A percentile compares a stretch with the other conserved stretches of the same genome.
Evolutionary conservation across 2,888 invertebrate genomes (phyloP).

Genomic region (Nephrotoma flavescens): DNA sequence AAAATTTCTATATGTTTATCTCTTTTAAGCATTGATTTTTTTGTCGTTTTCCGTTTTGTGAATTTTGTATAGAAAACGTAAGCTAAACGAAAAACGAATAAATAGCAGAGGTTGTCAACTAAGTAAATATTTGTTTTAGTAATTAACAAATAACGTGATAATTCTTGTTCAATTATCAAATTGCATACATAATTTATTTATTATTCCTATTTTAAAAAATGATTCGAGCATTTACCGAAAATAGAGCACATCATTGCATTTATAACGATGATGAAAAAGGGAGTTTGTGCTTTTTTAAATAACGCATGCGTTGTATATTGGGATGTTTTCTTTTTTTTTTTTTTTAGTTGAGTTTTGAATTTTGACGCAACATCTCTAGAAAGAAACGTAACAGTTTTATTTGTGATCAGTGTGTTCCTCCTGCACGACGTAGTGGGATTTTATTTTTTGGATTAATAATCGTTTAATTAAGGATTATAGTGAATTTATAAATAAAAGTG

Average conservation of each 20-base stretch:
- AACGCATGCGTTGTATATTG: not conserved
- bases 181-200: not conserved
- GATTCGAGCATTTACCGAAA: not conserved
- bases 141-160: not conserved
- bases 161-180: not conserved
- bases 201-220: not conserved
- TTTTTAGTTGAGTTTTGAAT: not conserved
- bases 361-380: not conserved
- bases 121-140: not conserved
- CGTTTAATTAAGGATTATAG: not conserved
- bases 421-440: not conserved
- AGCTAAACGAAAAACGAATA: not conserved
- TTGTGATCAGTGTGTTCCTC: not conserved
- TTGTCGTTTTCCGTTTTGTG: not conserved
- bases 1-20: slow-evolving; percentile 5
- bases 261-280: not conserved
- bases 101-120: not conserved
- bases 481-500: not conserved
- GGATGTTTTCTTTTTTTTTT: not conserved
- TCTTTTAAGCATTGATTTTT: slow-evolving; percentile 9
- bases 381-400: not conserved
- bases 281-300: not conserved
- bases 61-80: not conserved
- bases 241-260: not conserved
- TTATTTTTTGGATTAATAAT: not conserved